Percentiles rank a stretch among this genome's conserved stretches.
Evolutionary conservation across 1,140 invertebrate genomes (phyloP).

Genomic region (Nephotettix cincticeps): DNA sequence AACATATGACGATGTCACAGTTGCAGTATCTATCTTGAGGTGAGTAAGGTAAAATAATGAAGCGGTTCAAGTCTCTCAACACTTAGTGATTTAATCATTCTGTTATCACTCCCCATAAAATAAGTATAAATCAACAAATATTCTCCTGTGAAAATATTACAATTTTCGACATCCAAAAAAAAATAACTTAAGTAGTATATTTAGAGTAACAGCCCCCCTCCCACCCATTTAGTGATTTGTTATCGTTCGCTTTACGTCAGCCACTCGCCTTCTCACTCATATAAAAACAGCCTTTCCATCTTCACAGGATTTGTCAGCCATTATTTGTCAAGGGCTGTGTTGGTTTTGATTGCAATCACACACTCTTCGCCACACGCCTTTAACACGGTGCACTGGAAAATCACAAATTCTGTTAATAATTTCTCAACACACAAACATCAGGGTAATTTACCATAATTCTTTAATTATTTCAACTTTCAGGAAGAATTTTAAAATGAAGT

Average conservation of each 20-base stretch:
- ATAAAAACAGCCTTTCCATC: slow-evolving; percentile 30
- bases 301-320: slow-evolving; percentile 38
- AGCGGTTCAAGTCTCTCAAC: slow-evolving; percentile 13
- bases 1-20: no score
- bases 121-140: neutral
- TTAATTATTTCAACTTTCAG: no score
- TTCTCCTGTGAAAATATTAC: slow-evolving; percentile 15
- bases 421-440: no score
- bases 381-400: slow-evolving; percentile 78
- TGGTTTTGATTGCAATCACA: slow-evolving; percentile 91
- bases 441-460: no score
- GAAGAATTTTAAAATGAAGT: no score
- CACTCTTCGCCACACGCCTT: slow-evolving; percentile 91
- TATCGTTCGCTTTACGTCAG: neutral
- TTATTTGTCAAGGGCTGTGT: slow-evolving; percentile 92
- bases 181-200: neutral
- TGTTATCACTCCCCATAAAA: slow-evolving; percentile 2
- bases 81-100: slow-evolving; percentile 16
- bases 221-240: slow-evolving; percentile 2
- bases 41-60: neutral
- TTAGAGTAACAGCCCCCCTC: slow-evolving; percentile 1
- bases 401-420: no score
- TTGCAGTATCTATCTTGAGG: neutral
- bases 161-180: slow-evolving; percentile 12
- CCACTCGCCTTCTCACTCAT: slow-evolving; percentile 17